Evolutionary conservation across 1,140 invertebrate species (phyloP).

Genomic region (Chironomus striatipennis): DNA sequence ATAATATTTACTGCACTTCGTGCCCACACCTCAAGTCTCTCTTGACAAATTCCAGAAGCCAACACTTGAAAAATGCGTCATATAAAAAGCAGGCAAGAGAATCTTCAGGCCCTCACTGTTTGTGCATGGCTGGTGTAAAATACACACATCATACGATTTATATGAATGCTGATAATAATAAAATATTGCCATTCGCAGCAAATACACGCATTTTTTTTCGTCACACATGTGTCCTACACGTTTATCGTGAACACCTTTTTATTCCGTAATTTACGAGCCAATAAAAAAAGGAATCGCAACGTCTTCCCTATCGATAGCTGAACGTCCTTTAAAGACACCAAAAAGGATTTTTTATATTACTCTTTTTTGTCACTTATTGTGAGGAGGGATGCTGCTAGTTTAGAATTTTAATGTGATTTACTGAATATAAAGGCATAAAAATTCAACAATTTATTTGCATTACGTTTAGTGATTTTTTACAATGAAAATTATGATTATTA

Average conservation of each 20-base stretch:
- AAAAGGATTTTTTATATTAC: not conserved
- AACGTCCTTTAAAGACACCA: not conserved
- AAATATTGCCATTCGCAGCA: not conserved
- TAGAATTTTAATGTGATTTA: slow-evolving; percentile 23
- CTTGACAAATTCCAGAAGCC: slow-evolving; percentile 11
- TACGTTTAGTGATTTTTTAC: not conserved
- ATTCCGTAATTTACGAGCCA: slow-evolving; percentile 23
- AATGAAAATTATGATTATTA: not conserved
- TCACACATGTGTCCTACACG: slow-evolving; percentile 14
- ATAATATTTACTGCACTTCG: slow-evolving; percentile 20
- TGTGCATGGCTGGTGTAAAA: not conserved
- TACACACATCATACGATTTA: slow-evolving; percentile 4
- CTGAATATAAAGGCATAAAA: not conserved
- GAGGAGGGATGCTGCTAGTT: not conserved
- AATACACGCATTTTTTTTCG: not conserved
- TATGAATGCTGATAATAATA: slow-evolving; percentile 15
- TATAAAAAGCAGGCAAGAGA: too few relatives aligned
- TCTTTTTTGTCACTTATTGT: not conserved
- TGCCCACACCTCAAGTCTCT: slow-evolving; percentile 12
- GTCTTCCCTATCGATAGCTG: not conserved
- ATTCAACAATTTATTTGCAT: slow-evolving; percentile 5
- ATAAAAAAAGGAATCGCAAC: not conserved
- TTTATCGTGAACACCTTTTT: slow-evolving; percentile 21
- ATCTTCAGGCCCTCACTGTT: not conserved
- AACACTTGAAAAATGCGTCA: not conserved